Evolutionary conservation across 2,888 invertebrate species (phyloP), one percentile per base, ranked within the genome.

Genomic region (Dascillus cervinus): DNA sequence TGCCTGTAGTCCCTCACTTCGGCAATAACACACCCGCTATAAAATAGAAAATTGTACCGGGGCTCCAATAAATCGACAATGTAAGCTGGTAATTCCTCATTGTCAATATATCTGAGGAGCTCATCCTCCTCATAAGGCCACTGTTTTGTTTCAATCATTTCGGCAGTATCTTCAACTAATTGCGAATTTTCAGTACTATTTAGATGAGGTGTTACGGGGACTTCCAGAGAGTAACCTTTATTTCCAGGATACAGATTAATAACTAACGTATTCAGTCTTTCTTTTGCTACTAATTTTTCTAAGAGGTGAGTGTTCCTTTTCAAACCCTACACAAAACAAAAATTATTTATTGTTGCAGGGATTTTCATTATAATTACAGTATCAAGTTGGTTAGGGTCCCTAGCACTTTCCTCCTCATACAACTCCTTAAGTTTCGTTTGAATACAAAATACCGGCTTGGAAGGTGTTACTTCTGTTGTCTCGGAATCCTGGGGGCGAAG

Each of bases 41-140:
- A 90, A 68, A 90, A 87, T 38, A 94, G 72, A 64, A 85, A 83
- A 29, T 86, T 83, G 58, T 87, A 79, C 57, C 84, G 82, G 4
- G 80, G 73, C 59, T 88, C 89, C 39, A 94, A 67, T 46, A 91
- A 67, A 62, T 92, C 89, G 40, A 88, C 72, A 34, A 94, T 71
- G 56, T 85, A 79, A 39, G 89, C 84, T 27, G 94, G 94, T 58
- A 95, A 69, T 67, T 91, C 84, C 64, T 90, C 90, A 65, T 84
- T 85, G 64, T 92, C 89, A 53, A 94, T 82, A 61, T 85, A 89
- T 56, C 83, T 81, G 47, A 94, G 70, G 41, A 92, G 65, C 57
- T 88, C 81, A 56, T 90, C 89, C 64, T 89, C 86, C 65, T 90
- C 89, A 60, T 92, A 92, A 52, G 89, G 86, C 82, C 83, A 83